Percentiles rank a stretch among this genome's conserved stretches.
Evolutionary conservation across 2,888 invertebrate genomes (phyloP).

Genomic region (Nemotelus nigrinus): DNA sequence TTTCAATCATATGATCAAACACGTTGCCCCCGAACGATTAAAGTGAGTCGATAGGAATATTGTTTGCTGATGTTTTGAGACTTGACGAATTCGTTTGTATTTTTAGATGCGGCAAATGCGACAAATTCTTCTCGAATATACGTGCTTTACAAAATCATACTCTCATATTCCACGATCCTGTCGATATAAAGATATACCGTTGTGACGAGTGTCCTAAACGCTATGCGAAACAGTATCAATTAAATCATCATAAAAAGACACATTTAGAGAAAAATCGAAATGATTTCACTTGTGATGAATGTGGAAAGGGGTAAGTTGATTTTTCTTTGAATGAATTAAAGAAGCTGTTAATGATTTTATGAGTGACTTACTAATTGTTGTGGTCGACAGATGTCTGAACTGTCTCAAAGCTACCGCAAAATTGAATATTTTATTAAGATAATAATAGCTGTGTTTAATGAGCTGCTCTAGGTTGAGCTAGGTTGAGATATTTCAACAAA

Average conservation of each 20-base stretch:
- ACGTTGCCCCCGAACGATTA: slow-evolving; percentile 46
- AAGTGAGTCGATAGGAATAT: slow-evolving; percentile 28
- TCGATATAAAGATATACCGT: slow-evolving; percentile 43
- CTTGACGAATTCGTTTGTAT: neutral
- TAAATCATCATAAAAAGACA: slow-evolving; percentile 43
- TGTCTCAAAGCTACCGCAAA: too few species aligned
- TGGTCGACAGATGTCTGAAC: too few species aligned
- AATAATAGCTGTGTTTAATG: too few species aligned
- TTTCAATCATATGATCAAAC: slow-evolving; percentile 48
- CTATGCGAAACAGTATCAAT: slow-evolving; percentile 41
- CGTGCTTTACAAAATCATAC: slow-evolving; percentile 41
- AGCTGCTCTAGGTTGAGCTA: too few species aligned
- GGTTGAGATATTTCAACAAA: too few species aligned
- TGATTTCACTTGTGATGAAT: slow-evolving; percentile 46
- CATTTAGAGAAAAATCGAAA: slow-evolving; percentile 34
- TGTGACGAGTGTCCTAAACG: slow-evolving; percentile 47
- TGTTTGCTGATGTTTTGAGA: neutral
- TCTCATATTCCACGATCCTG: slow-evolving; percentile 27
- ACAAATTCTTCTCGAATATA: slow-evolving; percentile 44
- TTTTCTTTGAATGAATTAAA: too few species aligned
- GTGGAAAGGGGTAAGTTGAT: slow-evolving; percentile 46
- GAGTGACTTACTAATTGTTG: too few species aligned
- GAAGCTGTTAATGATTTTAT: too few species aligned
- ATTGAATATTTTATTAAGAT: too few species aligned
- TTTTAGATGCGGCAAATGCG: slow-evolving; percentile 43